Conservation (phyloP, 2,888 invertebrate species). For the Hydriomena furcata region DNA sequence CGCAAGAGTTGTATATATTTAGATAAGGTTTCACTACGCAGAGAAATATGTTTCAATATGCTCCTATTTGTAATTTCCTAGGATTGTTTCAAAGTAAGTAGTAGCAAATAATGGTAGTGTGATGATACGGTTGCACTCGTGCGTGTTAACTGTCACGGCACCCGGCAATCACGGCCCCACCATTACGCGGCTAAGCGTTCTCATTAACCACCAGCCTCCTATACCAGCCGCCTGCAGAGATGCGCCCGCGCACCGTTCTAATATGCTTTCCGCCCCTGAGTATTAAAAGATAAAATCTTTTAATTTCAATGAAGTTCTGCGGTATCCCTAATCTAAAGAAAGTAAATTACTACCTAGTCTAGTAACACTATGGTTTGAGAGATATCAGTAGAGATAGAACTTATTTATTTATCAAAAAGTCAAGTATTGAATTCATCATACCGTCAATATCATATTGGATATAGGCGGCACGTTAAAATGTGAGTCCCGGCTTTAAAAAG, state of each 20-base stretch:
- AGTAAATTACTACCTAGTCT: constrained; percentile 32
- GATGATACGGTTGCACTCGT: constrained; percentile 52
- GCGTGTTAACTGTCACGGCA: constrained; percentile 54
- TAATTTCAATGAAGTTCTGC: constrained; percentile 49
- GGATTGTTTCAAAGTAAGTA: constrained; percentile 49
- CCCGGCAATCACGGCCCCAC: constrained; percentile 61
- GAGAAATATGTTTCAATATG: constrained; percentile 3
- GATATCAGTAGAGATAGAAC: constrained; percentile 8
- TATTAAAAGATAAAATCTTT: constrained; percentile 60
- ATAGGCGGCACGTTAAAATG: too few relatives aligned
- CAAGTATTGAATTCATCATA: neutral
- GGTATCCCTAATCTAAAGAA: constrained; percentile 28
- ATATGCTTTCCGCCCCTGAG: constrained; percentile 45
- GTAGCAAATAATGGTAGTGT: constrained; percentile 54
- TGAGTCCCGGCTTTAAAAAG: too few relatives aligned
- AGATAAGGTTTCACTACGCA: neutral
- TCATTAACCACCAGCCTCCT: constrained; percentile 56
- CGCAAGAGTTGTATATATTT: too few relatives aligned
- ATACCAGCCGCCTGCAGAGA: constrained; percentile 47
- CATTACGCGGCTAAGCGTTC: constrained; percentile 67
- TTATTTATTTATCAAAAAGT: neutral
- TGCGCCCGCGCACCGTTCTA: constrained; percentile 43
- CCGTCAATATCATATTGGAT: too few relatives aligned
- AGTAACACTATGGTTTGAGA: constrained; percentile 23
- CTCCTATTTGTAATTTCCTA: constrained; percentile 38